phyloP scores from a whole-genome alignment of 2,113 vertebrate genomes.

The Clupea harengus region DNA sequence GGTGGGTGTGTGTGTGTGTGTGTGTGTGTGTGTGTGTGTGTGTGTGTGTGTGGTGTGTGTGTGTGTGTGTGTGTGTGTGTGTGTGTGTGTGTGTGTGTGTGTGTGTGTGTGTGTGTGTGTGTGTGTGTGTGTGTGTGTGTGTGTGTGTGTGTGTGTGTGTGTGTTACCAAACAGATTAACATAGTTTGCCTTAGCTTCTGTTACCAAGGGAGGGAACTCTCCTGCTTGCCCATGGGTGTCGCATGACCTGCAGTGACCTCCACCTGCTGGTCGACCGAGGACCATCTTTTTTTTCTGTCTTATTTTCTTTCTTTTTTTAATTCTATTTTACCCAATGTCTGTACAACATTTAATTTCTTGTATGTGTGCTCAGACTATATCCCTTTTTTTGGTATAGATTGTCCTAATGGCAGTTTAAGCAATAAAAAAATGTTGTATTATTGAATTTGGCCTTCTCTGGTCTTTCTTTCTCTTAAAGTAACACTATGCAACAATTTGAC shows the following conservation, averaged over 20 bases:
- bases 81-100: neutral
- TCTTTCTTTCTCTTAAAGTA: neutral
- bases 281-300: conserved; percentile 82
- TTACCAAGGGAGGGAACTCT: conserved; percentile 74
- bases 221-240: conserved; percentile 52
- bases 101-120: conserved; percentile 62
- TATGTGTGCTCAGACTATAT: conserved; percentile 86
- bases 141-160: conserved; percentile 48
- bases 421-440: conserved; percentile 84
- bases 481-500: too few relatives aligned
- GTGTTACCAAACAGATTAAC: conserved; percentile 59
- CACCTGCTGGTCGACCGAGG: conserved; percentile 56
- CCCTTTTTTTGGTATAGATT: conserved; percentile 92
- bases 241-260: neutral
- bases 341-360: conserved; percentile 84
- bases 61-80: conserved; percentile 58
- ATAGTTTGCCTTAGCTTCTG: conserved; percentile 83
- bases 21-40: conserved; percentile 56
- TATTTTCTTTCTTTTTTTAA: neutral
- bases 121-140: conserved; percentile 65
- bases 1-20: conserved; percentile 51
- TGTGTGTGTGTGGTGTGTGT: conserved; percentile 57
- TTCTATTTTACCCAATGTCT: conserved; percentile 81
- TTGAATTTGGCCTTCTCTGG: conserved; percentile 9
- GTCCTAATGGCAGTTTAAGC: conserved; percentile 94